phyloP scores from a whole-genome alignment of 2,113 vertebrate species.

The Python bivittatus region DNA sequence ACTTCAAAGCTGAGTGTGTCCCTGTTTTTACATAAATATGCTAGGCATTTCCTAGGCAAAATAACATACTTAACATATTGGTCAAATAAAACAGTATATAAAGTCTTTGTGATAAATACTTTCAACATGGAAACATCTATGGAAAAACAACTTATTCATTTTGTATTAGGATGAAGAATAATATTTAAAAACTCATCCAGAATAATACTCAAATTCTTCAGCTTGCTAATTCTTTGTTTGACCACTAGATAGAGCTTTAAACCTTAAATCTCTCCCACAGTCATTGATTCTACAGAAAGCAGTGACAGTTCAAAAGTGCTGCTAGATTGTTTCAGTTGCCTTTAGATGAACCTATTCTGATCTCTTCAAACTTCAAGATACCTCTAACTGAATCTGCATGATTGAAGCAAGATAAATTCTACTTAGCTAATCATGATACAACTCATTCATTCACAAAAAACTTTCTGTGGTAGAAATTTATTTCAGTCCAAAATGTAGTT shows the following conservation, averaged over 20 bases:
- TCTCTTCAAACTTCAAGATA: not conserved
- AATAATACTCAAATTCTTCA: not conserved
- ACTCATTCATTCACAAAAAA: not conserved
- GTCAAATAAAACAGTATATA: not conserved
- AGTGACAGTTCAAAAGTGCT: not conserved
- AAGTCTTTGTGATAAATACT: not conserved
- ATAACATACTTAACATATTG: not conserved
- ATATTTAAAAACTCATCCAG: not conserved
- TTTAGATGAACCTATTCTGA: not conserved
- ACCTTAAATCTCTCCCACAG: not conserved
- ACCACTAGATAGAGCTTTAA: constrained; percentile 37
- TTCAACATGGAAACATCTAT: not conserved
- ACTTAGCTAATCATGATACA: not conserved
- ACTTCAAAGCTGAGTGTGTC: not conserved
- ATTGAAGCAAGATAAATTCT: not conserved
- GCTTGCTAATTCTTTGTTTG: constrained; percentile 7
- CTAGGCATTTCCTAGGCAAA: not conserved
- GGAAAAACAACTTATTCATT: not conserved
- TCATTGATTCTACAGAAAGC: not conserved
- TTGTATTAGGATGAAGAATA: not conserved
- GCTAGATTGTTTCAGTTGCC: not conserved
- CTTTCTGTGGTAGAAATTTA: not conserved
- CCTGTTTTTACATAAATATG: not conserved
- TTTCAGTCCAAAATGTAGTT: not conserved
- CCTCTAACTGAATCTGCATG: not conserved